A percentile compares a stretch with the other conserved stretches of the same genome.
phyloP scores from a whole-genome alignment of 2,113 vertebrate species.

The Rhizomys pruinosus region DNA sequence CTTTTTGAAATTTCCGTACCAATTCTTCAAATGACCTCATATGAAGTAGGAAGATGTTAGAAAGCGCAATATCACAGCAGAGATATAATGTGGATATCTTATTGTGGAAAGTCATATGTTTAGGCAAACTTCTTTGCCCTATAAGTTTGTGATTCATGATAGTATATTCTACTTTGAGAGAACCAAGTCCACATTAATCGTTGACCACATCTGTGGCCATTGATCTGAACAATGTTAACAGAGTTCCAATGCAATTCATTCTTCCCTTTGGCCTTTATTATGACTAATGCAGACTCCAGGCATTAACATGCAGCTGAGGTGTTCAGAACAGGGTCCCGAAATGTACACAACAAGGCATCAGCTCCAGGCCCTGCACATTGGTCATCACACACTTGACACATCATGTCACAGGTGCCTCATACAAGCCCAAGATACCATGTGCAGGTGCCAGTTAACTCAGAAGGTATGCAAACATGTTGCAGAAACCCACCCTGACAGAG shows the following conservation, averaged over 20 bases:
- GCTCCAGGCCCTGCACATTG: neutral
- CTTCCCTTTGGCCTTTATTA: neutral
- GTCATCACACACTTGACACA: neutral
- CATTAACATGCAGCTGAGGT: neutral
- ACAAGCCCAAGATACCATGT: neutral
- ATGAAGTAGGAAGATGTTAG: constrained; percentile 47
- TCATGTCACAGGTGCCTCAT: neutral
- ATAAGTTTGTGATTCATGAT: constrained; percentile 20
- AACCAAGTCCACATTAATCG: neutral
- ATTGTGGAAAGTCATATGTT: neutral
- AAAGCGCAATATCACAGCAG: constrained; percentile 21
- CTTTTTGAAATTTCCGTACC: constrained; percentile 67
- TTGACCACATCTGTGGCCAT: neutral
- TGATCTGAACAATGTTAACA: neutral
- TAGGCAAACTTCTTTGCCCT: neutral
- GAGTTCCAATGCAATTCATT: neutral
- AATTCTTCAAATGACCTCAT: constrained; percentile 63
- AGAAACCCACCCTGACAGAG: neutral
- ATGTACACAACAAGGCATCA: neutral
- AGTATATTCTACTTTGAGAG: neutral
- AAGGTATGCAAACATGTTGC: neutral
- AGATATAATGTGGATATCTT: neutral
- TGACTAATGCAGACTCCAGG: neutral
- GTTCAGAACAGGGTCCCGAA: neutral
- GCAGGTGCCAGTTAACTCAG: neutral